These are phyloP conservation scores for Crambe crambe DNA, from an alignment of 37 sponge, comb jelly and placozoan genomes.

Conservation along the genomic window DNA sequence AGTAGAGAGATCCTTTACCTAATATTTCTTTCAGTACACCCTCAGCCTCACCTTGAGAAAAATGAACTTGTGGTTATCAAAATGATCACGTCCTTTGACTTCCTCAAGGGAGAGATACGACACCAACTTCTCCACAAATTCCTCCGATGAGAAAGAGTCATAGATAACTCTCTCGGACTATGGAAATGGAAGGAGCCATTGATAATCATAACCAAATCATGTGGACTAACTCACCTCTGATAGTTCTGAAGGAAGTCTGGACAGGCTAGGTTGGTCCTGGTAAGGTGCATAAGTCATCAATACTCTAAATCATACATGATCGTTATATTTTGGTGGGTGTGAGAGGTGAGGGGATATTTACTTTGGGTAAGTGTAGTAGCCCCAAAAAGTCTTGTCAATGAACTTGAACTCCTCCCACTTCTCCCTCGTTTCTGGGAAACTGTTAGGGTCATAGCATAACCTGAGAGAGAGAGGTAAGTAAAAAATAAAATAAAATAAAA, in stretches of 20 bases:
- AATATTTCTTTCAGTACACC: too few relatives aligned
- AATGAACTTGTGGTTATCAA: constrained; percentile 21
- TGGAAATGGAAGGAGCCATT: too few relatives aligned
- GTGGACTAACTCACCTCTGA: constrained; percentile 21
- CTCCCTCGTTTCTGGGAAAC: constrained; percentile 50
- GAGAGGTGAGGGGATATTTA: constrained; percentile 7
- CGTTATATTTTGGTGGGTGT: too few relatives aligned
- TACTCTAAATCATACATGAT: constrained; percentile 8
- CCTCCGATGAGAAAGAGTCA: constrained; percentile 57
- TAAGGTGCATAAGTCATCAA: constrained; percentile 44
- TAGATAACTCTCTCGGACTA: constrained; percentile 61
- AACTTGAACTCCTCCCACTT: constrained; percentile 63
- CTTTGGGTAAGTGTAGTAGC: constrained; percentile 84
- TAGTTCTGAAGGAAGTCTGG: constrained; percentile 38
- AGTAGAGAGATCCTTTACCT: too few relatives aligned
- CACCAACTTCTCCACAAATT: constrained; percentile 75
- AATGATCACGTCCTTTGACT: constrained; percentile 69
- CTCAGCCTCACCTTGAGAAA: constrained; percentile 72
- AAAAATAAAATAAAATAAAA: too few relatives aligned
- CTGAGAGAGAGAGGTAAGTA: too few relatives aligned
- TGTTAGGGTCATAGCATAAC: constrained; percentile 40
- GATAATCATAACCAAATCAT: too few relatives aligned
- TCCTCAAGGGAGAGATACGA: constrained; percentile 79
- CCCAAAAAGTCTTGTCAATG: constrained; percentile 81
- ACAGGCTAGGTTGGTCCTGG: constrained; percentile 48